These are phyloP conservation scores for Polyommatus iphigenia DNA, from an alignment of 2,888 invertebrate species.

Conservation along the genomic window DNA sequence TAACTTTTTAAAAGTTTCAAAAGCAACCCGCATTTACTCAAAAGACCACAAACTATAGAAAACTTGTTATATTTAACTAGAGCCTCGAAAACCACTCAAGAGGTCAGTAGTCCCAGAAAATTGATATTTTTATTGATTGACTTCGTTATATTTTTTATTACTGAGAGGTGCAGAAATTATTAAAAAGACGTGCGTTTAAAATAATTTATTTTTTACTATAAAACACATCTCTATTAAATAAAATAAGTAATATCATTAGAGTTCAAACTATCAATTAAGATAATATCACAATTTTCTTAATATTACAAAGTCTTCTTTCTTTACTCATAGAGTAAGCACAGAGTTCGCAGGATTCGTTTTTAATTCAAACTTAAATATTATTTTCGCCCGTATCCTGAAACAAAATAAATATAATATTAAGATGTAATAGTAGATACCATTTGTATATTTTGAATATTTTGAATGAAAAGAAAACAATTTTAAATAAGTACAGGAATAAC, in stretches of 20 bases:
- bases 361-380: background rate
- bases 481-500: background rate
- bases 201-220: background rate
- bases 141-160: background rate
- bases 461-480: background rate
- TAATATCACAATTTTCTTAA: conserved; percentile 7
- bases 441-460: background rate
- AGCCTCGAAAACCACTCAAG: background rate
- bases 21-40: background rate
- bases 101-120: background rate
- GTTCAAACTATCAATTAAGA: conserved; percentile 8
- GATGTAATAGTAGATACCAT: background rate
- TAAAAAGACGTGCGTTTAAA: background rate
- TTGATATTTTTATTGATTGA: background rate
- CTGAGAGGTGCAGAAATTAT: background rate
- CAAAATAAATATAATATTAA: conserved; percentile 41
- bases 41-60: background rate
- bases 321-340: conserved; percentile 3
- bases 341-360: background rate
- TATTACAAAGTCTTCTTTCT: background rate
- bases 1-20: no score
- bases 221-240: background rate
- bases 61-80: background rate
- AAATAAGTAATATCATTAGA: background rate
- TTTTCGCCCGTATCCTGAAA: conserved; percentile 65